A percentile compares a stretch with the other conserved stretches of the same genome.
Conservation (phyloP, 2,797 vertebrate genomes). For the Anguilla pacifica region DNA sequence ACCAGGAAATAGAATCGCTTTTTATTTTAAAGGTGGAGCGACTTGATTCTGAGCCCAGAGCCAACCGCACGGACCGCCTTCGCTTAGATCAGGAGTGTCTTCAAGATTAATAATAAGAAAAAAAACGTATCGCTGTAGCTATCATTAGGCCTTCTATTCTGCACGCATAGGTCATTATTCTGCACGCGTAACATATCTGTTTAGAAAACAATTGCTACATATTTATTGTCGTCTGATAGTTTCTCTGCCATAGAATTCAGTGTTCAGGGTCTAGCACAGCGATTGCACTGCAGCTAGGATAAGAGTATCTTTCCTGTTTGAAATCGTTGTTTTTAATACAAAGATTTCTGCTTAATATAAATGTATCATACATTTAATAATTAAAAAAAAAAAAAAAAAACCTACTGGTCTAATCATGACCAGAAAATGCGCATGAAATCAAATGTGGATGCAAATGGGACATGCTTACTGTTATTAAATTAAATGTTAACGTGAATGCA, state of each 20-base stretch:
- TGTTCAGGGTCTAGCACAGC: too few species aligned
- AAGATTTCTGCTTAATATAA: neutral
- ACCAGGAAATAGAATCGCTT: constrained; percentile 47
- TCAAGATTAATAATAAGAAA: neutral
- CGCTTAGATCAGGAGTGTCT: neutral
- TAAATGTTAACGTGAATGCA: neutral
- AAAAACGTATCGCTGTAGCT: neutral
- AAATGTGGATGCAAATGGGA: neutral
- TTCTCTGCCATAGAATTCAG: too few species aligned
- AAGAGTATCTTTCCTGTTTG: neutral
- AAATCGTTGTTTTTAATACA: neutral
- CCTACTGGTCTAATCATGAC: neutral
- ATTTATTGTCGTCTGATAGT: too few species aligned
- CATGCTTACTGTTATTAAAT: neutral
- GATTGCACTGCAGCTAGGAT: too few species aligned
- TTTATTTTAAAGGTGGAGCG: constrained; percentile 44
- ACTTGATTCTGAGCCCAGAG: neutral
- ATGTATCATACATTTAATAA: neutral
- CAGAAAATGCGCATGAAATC: neutral
- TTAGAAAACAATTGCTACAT: too few species aligned
- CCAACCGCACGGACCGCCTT: neutral
- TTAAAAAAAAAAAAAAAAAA: neutral
- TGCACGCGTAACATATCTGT: too few species aligned
- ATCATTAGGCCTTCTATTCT: neutral
- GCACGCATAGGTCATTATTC: neutral